Conservation (phyloP, 1,140 invertebrate species). For the Phymastichus coffea region DNA sequence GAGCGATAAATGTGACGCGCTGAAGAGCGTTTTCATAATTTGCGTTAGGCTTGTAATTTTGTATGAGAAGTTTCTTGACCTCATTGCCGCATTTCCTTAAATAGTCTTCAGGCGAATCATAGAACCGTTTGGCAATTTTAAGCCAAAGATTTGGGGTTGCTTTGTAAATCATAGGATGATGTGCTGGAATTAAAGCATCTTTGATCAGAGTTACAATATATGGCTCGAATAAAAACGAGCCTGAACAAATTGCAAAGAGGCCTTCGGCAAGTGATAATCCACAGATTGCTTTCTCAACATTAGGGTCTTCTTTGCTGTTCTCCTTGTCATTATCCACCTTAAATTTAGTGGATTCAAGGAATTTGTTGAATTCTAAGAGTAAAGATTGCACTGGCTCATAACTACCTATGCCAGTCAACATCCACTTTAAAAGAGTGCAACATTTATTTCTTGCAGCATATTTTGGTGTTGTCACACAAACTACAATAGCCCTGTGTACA, state of each 20-base stretch:
- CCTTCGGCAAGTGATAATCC: slow-evolving; percentile 50
- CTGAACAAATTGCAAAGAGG: slow-evolving; percentile 47
- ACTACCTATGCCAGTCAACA: slow-evolving; percentile 42
- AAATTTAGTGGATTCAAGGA: slow-evolving; percentile 62
- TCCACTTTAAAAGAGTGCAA: slow-evolving; percentile 41
- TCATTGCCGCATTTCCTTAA: slow-evolving; percentile 58
- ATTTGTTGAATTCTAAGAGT: slow-evolving; percentile 61
- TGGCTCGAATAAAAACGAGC: slow-evolving; percentile 42
- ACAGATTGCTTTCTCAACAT: slow-evolving; percentile 36
- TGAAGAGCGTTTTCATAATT: slow-evolving; percentile 67
- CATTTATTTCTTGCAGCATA: slow-evolving; percentile 43
- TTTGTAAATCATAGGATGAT: slow-evolving; percentile 66
- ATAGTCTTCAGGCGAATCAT: slow-evolving; percentile 60
- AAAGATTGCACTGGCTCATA: slow-evolving; percentile 56
- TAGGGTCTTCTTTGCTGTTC: slow-evolving; percentile 49
- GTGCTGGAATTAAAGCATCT: slow-evolving; percentile 65
- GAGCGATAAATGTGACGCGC: slow-evolving; percentile 65
- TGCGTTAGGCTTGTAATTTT: slow-evolving; percentile 59
- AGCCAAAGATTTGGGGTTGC: slow-evolving; percentile 62
- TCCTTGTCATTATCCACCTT: slow-evolving; percentile 47
- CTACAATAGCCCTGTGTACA: slow-evolving; percentile 65
- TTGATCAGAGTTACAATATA: slow-evolving; percentile 41
- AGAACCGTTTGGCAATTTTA: slow-evolving; percentile 61
- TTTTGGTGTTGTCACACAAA: slow-evolving; percentile 60
- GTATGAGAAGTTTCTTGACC: slow-evolving; percentile 63